These are phyloP conservation scores for Cotesia chilonis DNA, from an alignment of 1,140 invertebrate species.

Conservation along the genomic window DNA sequence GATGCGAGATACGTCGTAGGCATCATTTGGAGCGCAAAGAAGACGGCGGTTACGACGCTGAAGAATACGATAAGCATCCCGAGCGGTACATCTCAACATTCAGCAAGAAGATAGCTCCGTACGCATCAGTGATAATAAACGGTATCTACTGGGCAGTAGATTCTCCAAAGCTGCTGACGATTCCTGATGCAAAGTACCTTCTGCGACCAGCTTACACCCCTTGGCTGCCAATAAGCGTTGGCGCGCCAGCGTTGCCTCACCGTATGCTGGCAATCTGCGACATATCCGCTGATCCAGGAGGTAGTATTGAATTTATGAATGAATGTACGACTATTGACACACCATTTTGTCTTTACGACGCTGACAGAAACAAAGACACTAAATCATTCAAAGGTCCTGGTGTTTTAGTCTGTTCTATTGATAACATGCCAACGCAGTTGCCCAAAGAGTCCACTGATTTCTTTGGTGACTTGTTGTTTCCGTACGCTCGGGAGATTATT, in stretches of 20 bases:
- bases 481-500: slow-evolving; percentile 90
- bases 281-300: slow-evolving; percentile 98
- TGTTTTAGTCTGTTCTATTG: slow-evolving; percentile 97
- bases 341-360: slow-evolving; percentile 98
- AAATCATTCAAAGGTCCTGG: slow-evolving; percentile 97
- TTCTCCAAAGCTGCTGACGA: slow-evolving; percentile 94
- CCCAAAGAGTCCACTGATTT: slow-evolving; percentile 97
- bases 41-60: slow-evolving; percentile 87
- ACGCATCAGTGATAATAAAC: slow-evolving; percentile 96
- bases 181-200: slow-evolving; percentile 96
- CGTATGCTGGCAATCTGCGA: slow-evolving; percentile 94
- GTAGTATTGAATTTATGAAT: slow-evolving; percentile 99
- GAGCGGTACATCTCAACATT: slow-evolving; percentile 96
- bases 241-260: slow-evolving; percentile 90
- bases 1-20: slow-evolving; percentile 89
- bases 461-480: slow-evolving; percentile 92
- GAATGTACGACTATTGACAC: slow-evolving; percentile 99
- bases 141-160: slow-evolving; percentile 99
- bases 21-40: slow-evolving; percentile 94
- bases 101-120: slow-evolving; percentile 96
- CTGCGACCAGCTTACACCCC: slow-evolving; percentile 87
- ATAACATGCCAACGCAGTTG: slow-evolving; percentile 99
- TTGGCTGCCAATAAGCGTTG: slow-evolving; percentile 87
- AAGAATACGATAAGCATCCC: slow-evolving; percentile 93
- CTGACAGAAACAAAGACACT: slow-evolving; percentile 95